Conservation (phyloP, 2,888 invertebrate genomes). For the Stenolophus ochropezus region DNA sequence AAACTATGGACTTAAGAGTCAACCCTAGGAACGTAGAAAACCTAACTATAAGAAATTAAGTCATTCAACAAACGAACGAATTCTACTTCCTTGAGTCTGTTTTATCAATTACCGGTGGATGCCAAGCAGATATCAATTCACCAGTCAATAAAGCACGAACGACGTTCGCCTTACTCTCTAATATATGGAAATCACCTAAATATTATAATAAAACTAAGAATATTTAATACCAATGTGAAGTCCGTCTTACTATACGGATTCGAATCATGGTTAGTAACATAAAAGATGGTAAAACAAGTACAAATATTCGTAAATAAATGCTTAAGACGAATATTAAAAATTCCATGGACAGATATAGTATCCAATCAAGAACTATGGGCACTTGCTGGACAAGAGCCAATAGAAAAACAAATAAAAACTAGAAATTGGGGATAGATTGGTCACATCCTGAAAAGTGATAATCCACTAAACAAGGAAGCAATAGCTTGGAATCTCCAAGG, state of each 20-base stretch:
- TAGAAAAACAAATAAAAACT: slow-evolving; percentile 22
- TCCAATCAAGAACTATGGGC: not conserved
- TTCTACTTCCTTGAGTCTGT: not conserved
- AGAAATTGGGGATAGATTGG: slow-evolving; percentile 25
- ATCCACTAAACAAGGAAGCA: not conserved
- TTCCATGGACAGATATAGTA: not conserved
- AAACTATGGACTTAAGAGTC: slow-evolving; percentile 2
- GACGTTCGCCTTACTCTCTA: not conserved
- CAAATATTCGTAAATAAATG: not conserved
- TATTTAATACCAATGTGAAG: not conserved
- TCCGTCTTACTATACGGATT: not conserved
- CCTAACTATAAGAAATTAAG: not conserved
- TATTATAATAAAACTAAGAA: not conserved
- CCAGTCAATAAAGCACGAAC: not conserved
- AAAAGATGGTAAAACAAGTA: not conserved
- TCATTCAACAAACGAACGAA: not conserved
- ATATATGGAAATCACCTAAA: not conserved
- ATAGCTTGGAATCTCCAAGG: slow-evolving; percentile 18
- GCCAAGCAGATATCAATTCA: not conserved
- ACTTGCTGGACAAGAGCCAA: slow-evolving; percentile 16
- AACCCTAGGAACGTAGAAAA: not conserved
- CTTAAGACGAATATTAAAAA: not conserved
- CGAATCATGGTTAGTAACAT: not conserved
- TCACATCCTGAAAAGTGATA: slow-evolving; percentile 2
- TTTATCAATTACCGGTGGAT: not conserved